phyloP scores from a whole-genome alignment of 2,797 vertebrate genomes.

The Enteromius thamalakanensis region DNA sequence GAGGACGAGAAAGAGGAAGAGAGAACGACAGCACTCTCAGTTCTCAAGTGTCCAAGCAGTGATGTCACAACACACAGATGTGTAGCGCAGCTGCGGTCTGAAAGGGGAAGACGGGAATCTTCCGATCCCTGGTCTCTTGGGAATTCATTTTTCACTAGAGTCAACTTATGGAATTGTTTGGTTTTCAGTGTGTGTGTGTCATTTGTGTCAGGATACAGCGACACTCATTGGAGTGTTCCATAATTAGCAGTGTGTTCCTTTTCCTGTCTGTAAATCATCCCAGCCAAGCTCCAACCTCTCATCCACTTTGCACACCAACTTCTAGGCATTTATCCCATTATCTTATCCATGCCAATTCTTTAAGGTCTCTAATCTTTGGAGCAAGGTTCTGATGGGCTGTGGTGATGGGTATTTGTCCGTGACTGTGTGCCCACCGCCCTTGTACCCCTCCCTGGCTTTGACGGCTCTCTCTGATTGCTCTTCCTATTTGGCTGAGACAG shows the following conservation, averaged over 20 bases:
- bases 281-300: conserved; percentile 42
- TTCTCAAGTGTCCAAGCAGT: conserved; percentile 76
- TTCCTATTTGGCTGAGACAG: conserved; percentile 77
- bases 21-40: conserved; percentile 66
- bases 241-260: conserved; percentile 65
- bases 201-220: conserved; percentile 43
- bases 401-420: conserved; percentile 65
- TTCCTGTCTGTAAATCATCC: conserved; percentile 71
- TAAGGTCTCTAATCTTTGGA: conserved; percentile 50
- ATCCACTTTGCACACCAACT: conserved; percentile 22
- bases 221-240: conserved; percentile 37
- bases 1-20: conserved; percentile 61
- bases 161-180: conserved; percentile 20
- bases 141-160: conserved; percentile 50
- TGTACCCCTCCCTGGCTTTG: conserved; percentile 54
- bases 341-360: conserved; percentile 38
- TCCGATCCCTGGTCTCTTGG: conserved; percentile 52
- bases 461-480: conserved; percentile 71
- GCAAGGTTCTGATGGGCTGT: conserved; percentile 59
- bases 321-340: conserved; percentile 32
- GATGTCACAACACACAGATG: conserved; percentile 62
- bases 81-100: conserved; percentile 49
- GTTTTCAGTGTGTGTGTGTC: conserved; percentile 7
- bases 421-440: conserved; percentile 55
- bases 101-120: conserved; percentile 49